Conservation (phyloP, 2,113 vertebrate species). For the Arothron firmamentum region DNA sequence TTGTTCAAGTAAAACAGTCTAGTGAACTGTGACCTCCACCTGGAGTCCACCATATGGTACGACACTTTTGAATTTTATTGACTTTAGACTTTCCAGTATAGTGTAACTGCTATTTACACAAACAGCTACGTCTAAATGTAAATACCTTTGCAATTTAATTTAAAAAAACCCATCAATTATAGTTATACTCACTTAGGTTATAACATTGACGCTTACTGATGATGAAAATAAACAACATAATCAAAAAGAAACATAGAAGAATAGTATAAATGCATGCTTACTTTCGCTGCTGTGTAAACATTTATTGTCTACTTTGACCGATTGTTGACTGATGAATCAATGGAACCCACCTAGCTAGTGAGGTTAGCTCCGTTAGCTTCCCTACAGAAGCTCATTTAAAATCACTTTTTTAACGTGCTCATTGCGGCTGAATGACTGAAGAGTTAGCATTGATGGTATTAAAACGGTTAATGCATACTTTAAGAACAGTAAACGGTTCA, state of each 20-base stretch:
- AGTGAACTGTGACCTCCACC: neutral
- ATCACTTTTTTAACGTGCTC: neutral
- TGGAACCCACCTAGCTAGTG: conserved; percentile 1
- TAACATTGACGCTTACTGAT: too few species aligned
- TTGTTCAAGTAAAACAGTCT: neutral
- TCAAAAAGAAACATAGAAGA: too few species aligned
- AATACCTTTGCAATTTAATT: neutral
- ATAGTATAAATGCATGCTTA: too few species aligned
- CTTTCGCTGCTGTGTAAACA: too few species aligned
- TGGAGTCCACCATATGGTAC: neutral
- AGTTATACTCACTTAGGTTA: too few species aligned
- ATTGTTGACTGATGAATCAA: too few species aligned
- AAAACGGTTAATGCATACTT: neutral
- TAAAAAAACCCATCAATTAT: too few species aligned
- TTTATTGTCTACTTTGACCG: too few species aligned
- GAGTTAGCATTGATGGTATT: neutral
- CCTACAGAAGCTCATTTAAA: neutral
- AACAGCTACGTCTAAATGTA: neutral
- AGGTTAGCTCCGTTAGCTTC: conserved; percentile 23
- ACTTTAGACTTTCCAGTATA: neutral
- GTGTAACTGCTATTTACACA: neutral
- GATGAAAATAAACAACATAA: too few species aligned
- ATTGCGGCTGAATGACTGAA: neutral
- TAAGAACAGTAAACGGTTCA: fast-evolving
- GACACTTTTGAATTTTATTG: neutral